Percentiles rank a stretch among this genome's conserved stretches.
These are phyloP conservation scores for Polydesmus complanatus DNA, from an alignment of 2,888 invertebrate genomes.

Conservation along the genomic window DNA sequence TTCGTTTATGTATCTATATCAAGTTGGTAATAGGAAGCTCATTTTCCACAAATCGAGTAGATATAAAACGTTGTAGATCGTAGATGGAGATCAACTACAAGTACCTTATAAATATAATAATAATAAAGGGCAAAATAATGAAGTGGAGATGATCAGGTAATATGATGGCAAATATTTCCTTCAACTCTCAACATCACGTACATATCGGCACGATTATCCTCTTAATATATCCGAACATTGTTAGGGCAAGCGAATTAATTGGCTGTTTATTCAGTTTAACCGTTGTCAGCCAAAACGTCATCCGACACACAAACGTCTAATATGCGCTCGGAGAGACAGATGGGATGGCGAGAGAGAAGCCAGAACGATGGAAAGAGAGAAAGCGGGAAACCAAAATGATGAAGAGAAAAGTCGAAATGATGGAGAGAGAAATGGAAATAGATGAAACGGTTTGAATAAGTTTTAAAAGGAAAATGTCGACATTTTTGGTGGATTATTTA, in stretches of 20 bases:
- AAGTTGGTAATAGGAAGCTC: not conserved
- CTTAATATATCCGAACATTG: constrained; percentile 15
- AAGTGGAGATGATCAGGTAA: constrained; percentile 13
- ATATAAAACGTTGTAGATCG: too few relatives aligned
- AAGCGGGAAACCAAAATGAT: too few relatives aligned
- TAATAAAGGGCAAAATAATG: constrained; percentile 11
- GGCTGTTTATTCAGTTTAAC: constrained; percentile 14
- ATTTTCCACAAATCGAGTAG: not conserved
- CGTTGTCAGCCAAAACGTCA: not conserved
- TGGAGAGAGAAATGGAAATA: too few relatives aligned
- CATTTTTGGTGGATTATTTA: too few relatives aligned
- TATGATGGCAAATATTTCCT: not conserved
- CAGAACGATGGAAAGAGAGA: too few relatives aligned
- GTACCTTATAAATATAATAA: not conserved
- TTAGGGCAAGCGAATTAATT: constrained; percentile 17
- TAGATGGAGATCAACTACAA: not conserved
- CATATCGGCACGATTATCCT: constrained; percentile 4
- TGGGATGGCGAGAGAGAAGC: too few relatives aligned
- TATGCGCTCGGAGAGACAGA: too few relatives aligned
- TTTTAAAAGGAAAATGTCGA: too few relatives aligned
- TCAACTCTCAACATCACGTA: not conserved
- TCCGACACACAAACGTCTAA: too few relatives aligned
- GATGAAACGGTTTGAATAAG: too few relatives aligned
- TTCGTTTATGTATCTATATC: too few relatives aligned
- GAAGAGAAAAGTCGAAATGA: too few relatives aligned